phyloP scores from a whole-genome alignment of 1,140 invertebrate species.

The Drosophila aff. region DNA sequence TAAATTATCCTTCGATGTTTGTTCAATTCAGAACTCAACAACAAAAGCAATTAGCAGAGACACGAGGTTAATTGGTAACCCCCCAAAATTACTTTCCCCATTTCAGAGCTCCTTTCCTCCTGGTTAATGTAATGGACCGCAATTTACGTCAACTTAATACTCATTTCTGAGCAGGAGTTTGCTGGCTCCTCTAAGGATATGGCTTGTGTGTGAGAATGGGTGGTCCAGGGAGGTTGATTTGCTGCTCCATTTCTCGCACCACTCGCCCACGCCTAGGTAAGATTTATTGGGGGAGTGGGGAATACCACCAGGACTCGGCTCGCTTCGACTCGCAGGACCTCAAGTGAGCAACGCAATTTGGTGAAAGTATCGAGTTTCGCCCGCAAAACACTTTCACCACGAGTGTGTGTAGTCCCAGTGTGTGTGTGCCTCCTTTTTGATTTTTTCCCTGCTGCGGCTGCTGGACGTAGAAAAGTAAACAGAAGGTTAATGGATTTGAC shows the following conservation, averaged over 20 bases:
- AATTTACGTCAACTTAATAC: constrained; percentile 85
- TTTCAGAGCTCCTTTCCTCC: constrained; percentile 11
- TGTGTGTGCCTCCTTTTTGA: constrained; percentile 26
- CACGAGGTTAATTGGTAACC: constrained; percentile 64
- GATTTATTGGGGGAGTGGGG: constrained; percentile 65
- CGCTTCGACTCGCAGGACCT: constrained; percentile 52
- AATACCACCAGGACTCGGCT: constrained; percentile 18
- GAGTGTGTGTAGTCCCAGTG: neutral
- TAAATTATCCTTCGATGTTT: constrained; percentile 34
- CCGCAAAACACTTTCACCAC: constrained; percentile 46
- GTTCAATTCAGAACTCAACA: constrained; percentile 27
- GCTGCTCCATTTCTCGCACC: constrained; percentile 67
- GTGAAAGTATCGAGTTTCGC: constrained; percentile 83
- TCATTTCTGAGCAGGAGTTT: constrained; percentile 54
- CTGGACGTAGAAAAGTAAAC: constrained; percentile 84
- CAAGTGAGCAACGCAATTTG: constrained; percentile 82
- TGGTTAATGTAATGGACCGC: constrained; percentile 83
- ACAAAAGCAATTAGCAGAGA: constrained; percentile 71
- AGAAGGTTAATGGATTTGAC: constrained; percentile 85
- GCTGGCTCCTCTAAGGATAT: constrained; percentile 13
- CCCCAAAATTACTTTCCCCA: neutral
- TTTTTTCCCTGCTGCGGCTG: constrained; percentile 50
- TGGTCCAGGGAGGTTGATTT: constrained; percentile 57
- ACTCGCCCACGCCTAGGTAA: constrained; percentile 60
- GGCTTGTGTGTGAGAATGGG: constrained; percentile 30